Conservation (phyloP, 2,888 invertebrate genomes). For the Drosophila austrosaltans region DNA sequence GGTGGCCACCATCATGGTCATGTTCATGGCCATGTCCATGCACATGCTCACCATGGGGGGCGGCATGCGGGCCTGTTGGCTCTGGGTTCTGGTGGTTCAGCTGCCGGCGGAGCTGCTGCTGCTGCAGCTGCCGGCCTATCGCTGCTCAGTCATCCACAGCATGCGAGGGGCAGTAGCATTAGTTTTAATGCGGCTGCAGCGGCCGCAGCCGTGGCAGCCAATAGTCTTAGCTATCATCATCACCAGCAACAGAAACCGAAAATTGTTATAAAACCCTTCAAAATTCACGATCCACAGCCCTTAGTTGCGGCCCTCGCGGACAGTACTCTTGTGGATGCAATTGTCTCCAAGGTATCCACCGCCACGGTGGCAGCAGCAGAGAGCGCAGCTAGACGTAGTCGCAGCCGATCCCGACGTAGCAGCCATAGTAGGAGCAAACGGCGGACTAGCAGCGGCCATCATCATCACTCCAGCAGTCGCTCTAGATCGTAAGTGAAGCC, state of each 20-base stretch:
- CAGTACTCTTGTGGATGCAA: constrained; percentile 82
- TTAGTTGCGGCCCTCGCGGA: constrained; percentile 82
- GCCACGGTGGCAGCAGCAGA: constrained; percentile 82
- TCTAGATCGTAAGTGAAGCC: constrained; percentile 82
- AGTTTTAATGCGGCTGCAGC: constrained; percentile 63
- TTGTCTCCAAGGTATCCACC: constrained; percentile 82
- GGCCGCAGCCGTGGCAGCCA: constrained; percentile 70
- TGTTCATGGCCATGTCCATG: constrained; percentile 35
- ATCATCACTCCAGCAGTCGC: constrained; percentile 82
- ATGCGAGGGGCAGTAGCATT: constrained; percentile 48
- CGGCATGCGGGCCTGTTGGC: constrained; percentile 58
- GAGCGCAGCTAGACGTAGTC: constrained; percentile 81
- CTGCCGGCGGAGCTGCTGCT: constrained; percentile 52
- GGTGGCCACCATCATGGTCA: constrained; percentile 51
- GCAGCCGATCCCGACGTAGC: constrained; percentile 80
- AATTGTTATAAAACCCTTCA: constrained; percentile 84
- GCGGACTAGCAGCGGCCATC: constrained; percentile 80
- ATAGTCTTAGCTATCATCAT: constrained; percentile 78
- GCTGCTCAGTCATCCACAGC: constrained; percentile 62
- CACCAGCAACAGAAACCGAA: constrained; percentile 80
- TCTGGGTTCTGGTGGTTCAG: constrained; percentile 58
- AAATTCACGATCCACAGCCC: constrained; percentile 83
- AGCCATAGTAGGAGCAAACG: constrained; percentile 67
- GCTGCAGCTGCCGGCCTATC: constrained; percentile 54
- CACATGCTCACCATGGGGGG: constrained; percentile 52